phyloP scores from a whole-genome alignment of 2,113 vertebrate species.

The Bostrychus sinensis region DNA sequence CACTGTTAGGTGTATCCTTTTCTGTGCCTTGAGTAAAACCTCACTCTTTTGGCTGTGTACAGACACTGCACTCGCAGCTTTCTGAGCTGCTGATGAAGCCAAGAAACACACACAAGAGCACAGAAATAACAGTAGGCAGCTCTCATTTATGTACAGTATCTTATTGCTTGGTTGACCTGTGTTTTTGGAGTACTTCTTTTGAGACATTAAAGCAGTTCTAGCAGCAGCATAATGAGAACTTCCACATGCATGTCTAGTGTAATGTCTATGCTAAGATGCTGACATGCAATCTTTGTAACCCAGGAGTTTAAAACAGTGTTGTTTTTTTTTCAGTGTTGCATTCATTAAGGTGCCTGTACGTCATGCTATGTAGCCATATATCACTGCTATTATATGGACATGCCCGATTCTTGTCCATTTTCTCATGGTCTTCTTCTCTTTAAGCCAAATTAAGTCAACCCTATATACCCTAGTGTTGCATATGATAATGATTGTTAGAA shows the following conservation, averaged over 20 bases:
- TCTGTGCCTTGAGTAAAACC: slow-evolving; percentile 75
- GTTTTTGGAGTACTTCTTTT: slow-evolving; percentile 7
- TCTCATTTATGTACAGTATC: slow-evolving; percentile 42
- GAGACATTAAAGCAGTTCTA: slow-evolving; percentile 10
- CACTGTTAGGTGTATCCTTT: slow-evolving; percentile 53
- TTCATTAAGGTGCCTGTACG: slow-evolving; percentile 69
- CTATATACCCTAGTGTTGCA: slow-evolving; percentile 27
- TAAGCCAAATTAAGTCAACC: slow-evolving; percentile 37
- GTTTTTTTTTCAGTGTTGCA: slow-evolving; percentile 46
- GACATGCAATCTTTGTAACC: slow-evolving; percentile 52
- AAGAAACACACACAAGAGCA: slow-evolving; percentile 45
- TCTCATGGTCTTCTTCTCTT: slow-evolving; percentile 34
- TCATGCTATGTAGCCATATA: slow-evolving; percentile 73
- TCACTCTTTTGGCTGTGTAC: slow-evolving; percentile 53
- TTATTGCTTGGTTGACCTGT: slow-evolving; percentile 15
- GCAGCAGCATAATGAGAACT: slow-evolving; percentile 11
- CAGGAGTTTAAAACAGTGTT: slow-evolving; percentile 56
- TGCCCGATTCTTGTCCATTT: slow-evolving; percentile 28
- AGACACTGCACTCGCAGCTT: slow-evolving; percentile 48
- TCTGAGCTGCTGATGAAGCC: slow-evolving; percentile 48
- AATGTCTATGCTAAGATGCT: slow-evolving; percentile 40
- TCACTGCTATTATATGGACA: slow-evolving; percentile 25
- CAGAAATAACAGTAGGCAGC: slow-evolving; percentile 46
- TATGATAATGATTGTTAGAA: slow-evolving; percentile 16
- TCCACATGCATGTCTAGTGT: slow-evolving; percentile 25